Conservation (phyloP, 2,797 vertebrate genomes). For the Emydoidea blandingii region DNA sequence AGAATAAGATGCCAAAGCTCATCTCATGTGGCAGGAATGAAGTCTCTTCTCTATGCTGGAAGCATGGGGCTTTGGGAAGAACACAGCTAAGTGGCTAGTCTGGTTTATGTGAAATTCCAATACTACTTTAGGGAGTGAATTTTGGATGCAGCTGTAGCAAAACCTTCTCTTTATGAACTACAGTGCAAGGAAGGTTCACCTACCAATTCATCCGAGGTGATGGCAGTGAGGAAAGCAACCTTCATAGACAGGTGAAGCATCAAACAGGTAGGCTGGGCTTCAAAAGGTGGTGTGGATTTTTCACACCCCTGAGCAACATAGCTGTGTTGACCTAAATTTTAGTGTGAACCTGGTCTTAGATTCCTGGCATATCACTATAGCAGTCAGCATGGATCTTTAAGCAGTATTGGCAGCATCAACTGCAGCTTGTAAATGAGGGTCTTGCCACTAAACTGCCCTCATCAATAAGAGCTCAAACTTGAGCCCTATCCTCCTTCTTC, state of each 20-base stretch:
- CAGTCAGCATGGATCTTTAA: background rate
- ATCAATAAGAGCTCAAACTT: background rate
- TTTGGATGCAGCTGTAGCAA: background rate
- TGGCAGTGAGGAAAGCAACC: background rate
- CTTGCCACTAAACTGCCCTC: background rate
- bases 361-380: background rate
- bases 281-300: background rate
- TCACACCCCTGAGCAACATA: background rate
- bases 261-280: background rate
- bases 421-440: background rate
- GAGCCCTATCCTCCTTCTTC: background rate
- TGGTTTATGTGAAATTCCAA: background rate
- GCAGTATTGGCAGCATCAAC: background rate
- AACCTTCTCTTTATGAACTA: background rate
- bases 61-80: background rate
- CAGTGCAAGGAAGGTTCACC: background rate
- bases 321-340: background rate
- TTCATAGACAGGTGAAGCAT: background rate
- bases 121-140: background rate
- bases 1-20: background rate
- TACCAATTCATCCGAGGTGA: background rate
- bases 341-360: background rate
- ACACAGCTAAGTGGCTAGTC: background rate
- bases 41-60: background rate
- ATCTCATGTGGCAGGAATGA: background rate